A percentile compares a stretch with the other conserved stretches of the same genome.
Evolutionary conservation across 2,888 invertebrate species (phyloP).

Genomic region (Noctua comes): DNA sequence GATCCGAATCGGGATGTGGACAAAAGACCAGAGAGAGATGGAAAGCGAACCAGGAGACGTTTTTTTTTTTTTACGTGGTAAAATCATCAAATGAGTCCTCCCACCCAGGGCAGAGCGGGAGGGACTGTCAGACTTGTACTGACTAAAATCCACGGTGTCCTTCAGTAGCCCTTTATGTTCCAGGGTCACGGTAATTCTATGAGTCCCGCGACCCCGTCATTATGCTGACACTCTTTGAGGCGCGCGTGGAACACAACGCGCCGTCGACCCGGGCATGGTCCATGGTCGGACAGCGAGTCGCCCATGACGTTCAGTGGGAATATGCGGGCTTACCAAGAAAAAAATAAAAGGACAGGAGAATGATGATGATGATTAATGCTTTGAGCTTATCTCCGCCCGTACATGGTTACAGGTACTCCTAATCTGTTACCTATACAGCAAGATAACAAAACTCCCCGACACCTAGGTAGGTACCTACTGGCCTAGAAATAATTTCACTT

Average conservation of each 20-base stretch:
- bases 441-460: slow-evolving; percentile 51
- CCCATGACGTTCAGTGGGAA: background rate
- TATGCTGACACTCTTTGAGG: no score
- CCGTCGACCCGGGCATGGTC: no score
- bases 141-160: no score
- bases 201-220: no score
- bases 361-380: background rate
- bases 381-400: slow-evolving; percentile 3
- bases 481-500: slow-evolving; percentile 48
- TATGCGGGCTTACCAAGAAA: background rate
- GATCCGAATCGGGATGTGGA: background rate
- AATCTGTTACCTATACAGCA: background rate
- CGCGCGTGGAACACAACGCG: no score
- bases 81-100: no score
- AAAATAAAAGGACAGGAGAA: background rate
- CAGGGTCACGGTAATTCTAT: no score
- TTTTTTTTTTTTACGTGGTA: no score
- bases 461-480: slow-evolving; percentile 11
- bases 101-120: no score
- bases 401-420: background rate
- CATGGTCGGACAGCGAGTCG: no score
- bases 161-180: no score
- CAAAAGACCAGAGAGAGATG: background rate
- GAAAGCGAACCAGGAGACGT: background rate
- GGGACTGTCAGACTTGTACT: no score